phyloP scores from a whole-genome alignment of 2,113 vertebrate species.

The Vimba vimba region DNA sequence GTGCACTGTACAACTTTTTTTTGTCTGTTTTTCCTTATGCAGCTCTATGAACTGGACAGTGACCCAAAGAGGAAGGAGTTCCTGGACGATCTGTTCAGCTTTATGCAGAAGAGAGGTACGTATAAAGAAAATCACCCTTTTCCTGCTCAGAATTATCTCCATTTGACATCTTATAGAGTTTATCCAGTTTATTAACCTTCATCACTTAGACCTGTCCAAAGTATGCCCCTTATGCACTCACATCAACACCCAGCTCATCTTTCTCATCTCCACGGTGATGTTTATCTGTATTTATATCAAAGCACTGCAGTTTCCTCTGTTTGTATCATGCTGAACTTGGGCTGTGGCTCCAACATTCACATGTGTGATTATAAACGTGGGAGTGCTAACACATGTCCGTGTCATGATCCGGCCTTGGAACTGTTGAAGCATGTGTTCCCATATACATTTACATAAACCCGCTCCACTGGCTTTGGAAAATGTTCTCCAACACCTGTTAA shows the following conservation, averaged over 20 bases:
- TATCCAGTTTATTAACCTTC: not conserved
- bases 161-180: not conserved
- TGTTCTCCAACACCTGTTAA: constrained; percentile 1
- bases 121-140: not conserved
- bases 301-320: constrained; percentile 53
- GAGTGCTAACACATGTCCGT: constrained; percentile 53
- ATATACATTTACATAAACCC: not conserved
- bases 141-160: not conserved
- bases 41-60: constrained; percentile 94
- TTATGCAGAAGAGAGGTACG: constrained; percentile 98
- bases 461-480: not conserved
- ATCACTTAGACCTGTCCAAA: not conserved
- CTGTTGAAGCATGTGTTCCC: constrained; percentile 34
- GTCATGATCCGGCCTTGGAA: constrained; percentile 36
- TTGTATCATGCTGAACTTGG: constrained; percentile 44
- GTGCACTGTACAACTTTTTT: too few relatives aligned
- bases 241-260: constrained; percentile 59
- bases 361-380: constrained; percentile 9
- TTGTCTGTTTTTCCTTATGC: constrained; percentile 20
- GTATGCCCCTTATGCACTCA: not conserved
- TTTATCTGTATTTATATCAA: constrained; percentile 70
- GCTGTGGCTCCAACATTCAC: constrained; percentile 1
- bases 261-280: constrained; percentile 66
- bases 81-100: constrained; percentile 94
- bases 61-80: constrained; percentile 97